Base-by-base conservation (phyloP, 2,797 vertebrate species). In the Neomorphus geoffroyi region DNA sequence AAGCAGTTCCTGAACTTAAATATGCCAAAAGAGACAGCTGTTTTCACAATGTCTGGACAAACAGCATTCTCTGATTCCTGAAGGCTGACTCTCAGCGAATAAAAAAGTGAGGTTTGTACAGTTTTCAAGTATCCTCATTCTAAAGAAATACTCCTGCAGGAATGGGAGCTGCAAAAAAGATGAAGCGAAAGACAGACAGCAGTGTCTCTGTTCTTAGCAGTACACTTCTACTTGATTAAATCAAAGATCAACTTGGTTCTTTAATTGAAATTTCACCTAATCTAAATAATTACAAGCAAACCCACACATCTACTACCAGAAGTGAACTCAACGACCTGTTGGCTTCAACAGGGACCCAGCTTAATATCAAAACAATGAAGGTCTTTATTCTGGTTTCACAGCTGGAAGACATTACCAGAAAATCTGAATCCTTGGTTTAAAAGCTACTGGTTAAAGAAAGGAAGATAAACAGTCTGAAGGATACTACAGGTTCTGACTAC, bases 41-140 rank as follows among this genome's bases (percentile, higher is more conserved):
- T 95, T 96, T 96, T 95, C 90, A 81, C 62, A 53, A 23, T 33
- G 93, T 94, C 94, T 95, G 95, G 95, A 95, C 90, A 65, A 21
- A n/a, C 46, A 81, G 87, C 88, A 71, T 48, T 82, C 53, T 35
- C 94, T 65, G 80, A 74, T 75, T 69, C 45, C 80, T 94, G 28
- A 5, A 19, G 79, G 66, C 72, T 82, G 62, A 18, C 89, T 80
- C 81, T 67, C 66, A 35, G 88, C 78, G 70, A 30, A 80, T 30
- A 78, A 74, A 75, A 53, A 62, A 50, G 35, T 1, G 46, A 69
- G 50, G 37, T 11, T 3, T 90, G 80, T 23, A 62, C 3, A n/a
- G 51, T 54, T 24, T 65, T 66, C 67, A 78, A 66, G n/a, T 60
- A 39, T n/a, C 92, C 80, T 71, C 32, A 43, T 70, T 62, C 79